Base-by-base conservation (phyloP, 1,140 invertebrate species). In the Babylonia areolata region DNA sequence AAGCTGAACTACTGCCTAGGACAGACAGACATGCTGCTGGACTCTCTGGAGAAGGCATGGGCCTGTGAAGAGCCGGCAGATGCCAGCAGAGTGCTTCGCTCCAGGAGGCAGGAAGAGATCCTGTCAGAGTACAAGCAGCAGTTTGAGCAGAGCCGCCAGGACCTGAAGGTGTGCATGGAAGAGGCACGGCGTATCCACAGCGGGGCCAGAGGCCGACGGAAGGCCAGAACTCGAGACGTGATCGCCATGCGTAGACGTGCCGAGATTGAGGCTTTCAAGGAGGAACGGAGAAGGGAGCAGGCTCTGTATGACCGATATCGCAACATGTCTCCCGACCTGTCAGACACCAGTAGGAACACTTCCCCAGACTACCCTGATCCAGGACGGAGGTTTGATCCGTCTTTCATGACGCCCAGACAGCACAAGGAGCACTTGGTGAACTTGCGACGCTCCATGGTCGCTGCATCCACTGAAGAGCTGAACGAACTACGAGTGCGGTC, bases 1-100 rank as follows among this genome's bases (percentile, higher is more conserved):
- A 93, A 93, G 71, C 86, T 94, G 5, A 93, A 94, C 85, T 93
- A 94, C 86, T 90, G 91, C 77, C 91, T 93, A 85, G 93, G 92
- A 15, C 93, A 94, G 86, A 93, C 93, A 17, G 93, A 94, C 86
- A 84, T 89, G 2, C 84, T 93, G 15, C 89, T 94, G 28, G 86
- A 91, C 28, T 88, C 91, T 1, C 78, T 93, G 31, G 93, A 93
- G 28, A 92, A 92, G 28, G 85, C 87, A 1, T 91, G 90, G 90
- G 85, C 58, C 58, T 17, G 37, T 15, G 88, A 90, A 31, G 87
- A 90, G 39, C 54, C 64, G n/a, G 17, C 75, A 17, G 20, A 73
- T 28, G 28, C 73, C 64, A n/a, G 37, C 33, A 42, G 46, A 75
- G 46, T 2, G 5, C 42, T 9, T 12, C 84, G 81, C 37, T 80